phyloP scores from a whole-genome alignment of 2,113 vertebrate species.

The Pipra filicauda region DNA sequence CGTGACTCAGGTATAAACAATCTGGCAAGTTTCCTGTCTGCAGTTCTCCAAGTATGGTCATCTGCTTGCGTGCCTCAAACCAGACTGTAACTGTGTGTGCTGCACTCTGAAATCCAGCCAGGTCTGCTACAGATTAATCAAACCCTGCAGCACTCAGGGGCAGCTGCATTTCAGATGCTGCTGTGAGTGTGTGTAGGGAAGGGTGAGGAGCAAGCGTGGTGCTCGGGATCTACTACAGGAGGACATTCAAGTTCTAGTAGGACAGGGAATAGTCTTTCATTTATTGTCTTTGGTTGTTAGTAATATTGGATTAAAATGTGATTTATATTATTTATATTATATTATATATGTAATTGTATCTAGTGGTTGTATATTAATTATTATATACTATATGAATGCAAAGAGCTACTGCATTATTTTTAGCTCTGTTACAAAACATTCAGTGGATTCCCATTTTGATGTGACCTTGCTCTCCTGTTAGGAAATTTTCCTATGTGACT shows the following conservation, averaged over 20 bases:
- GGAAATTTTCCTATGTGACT: not conserved
- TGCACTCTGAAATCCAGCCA: not conserved
- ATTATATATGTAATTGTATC: not conserved
- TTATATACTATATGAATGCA: not conserved
- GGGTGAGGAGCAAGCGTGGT: accelerated
- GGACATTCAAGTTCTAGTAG: accelerated
- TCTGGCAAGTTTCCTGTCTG: constrained; percentile 34
- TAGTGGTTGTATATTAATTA: not conserved
- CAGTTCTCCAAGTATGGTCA: not conserved
- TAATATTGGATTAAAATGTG: not conserved
- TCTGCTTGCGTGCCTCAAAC: not conserved
- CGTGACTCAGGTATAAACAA: constrained; percentile 42
- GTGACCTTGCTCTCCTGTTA: not conserved
- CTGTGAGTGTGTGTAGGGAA: not conserved
- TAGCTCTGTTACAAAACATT: not conserved
- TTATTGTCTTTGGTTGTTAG: not conserved
- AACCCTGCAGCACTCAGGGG: accelerated
- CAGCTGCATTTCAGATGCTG: not conserved
- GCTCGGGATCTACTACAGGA: accelerated
- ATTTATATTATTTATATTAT: not conserved
- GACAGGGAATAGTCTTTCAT: not conserved
- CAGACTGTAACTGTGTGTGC: not conserved
- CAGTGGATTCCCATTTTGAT: not conserved
- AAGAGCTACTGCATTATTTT: not conserved
- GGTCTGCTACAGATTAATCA: not conserved